Evolutionary conservation across 2,113 vertebrate genomes (phyloP).

Genomic region (Scomber scombrus): DNA sequence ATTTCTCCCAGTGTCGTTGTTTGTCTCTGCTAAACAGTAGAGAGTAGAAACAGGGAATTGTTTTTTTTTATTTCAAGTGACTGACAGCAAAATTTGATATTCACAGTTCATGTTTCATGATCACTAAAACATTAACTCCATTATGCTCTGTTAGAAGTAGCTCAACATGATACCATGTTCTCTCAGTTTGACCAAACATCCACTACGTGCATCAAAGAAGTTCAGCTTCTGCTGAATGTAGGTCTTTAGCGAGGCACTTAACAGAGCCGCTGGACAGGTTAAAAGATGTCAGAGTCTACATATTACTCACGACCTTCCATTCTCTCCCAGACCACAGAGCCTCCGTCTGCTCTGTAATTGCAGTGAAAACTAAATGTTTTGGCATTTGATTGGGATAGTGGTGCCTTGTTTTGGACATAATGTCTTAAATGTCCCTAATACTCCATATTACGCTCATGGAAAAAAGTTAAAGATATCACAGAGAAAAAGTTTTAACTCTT

Average conservation of each 20-base stretch:
- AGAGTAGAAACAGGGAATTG: conserved; percentile 10
- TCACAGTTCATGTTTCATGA: conserved; percentile 16
- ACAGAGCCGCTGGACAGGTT: not conserved
- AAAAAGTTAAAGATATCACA: no score
- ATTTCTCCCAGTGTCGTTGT: conserved; percentile 56
- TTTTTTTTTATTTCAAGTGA: conserved; percentile 50
- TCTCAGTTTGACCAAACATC: conserved; percentile 21
- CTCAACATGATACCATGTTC: conserved; percentile 15
- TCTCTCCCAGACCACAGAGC: not conserved
- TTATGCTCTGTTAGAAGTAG: not conserved
- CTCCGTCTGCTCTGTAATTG: conserved; percentile 8
- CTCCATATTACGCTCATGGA: no score
- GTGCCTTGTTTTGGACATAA: conserved; percentile 1
- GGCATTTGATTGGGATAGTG: not conserved
- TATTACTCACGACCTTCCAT: not conserved
- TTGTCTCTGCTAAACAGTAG: conserved; percentile 55
- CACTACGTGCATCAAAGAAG: not conserved
- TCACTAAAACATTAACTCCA: conserved; percentile 16
- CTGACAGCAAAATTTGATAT: conserved; percentile 43
- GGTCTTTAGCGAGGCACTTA: not conserved
- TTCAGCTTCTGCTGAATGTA: not conserved
- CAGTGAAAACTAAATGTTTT: conserved; percentile 20
- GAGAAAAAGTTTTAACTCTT: no score
- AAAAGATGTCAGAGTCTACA: not conserved
- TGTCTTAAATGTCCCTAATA: not conserved